Evolutionary conservation across 2,113 vertebrate genomes (phyloP), one percentile per base, ranked within the genome.

Genomic region (Oryzias curvinotus): DNA sequence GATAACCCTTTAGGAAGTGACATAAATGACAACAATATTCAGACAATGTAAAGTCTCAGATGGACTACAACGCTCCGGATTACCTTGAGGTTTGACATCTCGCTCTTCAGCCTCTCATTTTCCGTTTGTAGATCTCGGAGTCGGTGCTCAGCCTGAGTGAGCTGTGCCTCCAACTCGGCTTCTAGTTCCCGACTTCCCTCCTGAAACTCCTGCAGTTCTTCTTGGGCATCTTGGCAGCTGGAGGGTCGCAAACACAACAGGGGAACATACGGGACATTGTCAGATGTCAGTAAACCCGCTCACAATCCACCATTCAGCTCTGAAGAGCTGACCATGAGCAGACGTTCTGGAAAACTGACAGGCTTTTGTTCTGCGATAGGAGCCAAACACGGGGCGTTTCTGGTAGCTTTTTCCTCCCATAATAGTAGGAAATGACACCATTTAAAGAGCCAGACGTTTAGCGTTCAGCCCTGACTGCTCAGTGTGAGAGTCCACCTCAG

Each of bases 161-260:
- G 91, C 73, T 99, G 97, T 1, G 97, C 94, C 83, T 99, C 97
- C 86, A 99, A 83, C 81, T 99, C 97, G 1, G 97, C 96, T 86
- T 99, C 97, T 78, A 99, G 85, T 73, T 99, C 97, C 60, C 96
- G 91, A 89, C 97, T 99, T 55, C 96, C 97, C 80, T 98, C 97
- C 87, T 98, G 97, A 89, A 99, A 99, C 77, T 99, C 97, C 81
- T 94, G 93, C 85, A 99, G 93, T 83, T 99, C 97, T 76, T 99
- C 97, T 60, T 94, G 96, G 66, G 97, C 96, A 59, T 98, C 96
- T 69, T 94, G 94, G 87, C 92, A 98, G 86, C 97, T 99, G 81
- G 41, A 67, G 15, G 52, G 52, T 48, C 3, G 57, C 58, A 75
- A 25, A 64, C 19, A 71, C 4, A 57, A 5, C 4, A 59, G 19